Evolutionary conservation across 30 jellyfish, hydroid and myxozoan genomes (phyloP), one percentile per base, ranked within the genome.

Genomic region (Hydra vulgaris): DNA sequence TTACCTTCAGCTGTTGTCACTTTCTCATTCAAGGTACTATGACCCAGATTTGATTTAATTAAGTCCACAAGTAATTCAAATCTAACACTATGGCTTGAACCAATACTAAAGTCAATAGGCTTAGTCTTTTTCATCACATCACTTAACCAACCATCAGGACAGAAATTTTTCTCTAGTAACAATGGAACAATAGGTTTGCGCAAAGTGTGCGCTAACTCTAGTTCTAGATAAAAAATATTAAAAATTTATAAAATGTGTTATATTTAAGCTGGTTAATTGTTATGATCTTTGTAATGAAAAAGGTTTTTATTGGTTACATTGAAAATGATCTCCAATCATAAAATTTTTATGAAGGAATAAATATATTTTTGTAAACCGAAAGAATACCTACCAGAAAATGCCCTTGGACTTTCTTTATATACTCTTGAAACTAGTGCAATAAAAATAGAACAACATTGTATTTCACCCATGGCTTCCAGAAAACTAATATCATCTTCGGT

Each of bases 101-200:
- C 79, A 7, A 69, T 85, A 5, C 89, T 77, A 70, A 89, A 81
- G 27, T 85, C 95, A 15, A 89, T 79, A 84, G 92, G 76, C 53
- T 81, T 85, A 69, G 85, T 74, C 71, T 84, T 77, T 1, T 84
- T 83, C 24, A 80, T 90, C 40, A 85, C 23, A 79, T 85, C 84
- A 15, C 94, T 88, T 15, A 90, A 77, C 97, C 97, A 90, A 21
- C 97, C 97, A 74, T 90, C 97, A 1, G 94, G 94, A 26, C 74
- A 78, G 81, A 79, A 85, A 76, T 82, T 78, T 25, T 79, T 26
- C 66, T 90, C 97, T 40, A 90, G 25, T 0, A 73, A 74, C 7
- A 90, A 17, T 66, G 97, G 97, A 40, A 90, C 82, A 84, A 90
- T 83, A 25, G 86, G 90, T 71, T 85, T 90, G 78, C 95, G 84